Conservation (phyloP, 2,888 invertebrate species). For the Stenchaetothrips biformis region DNA sequence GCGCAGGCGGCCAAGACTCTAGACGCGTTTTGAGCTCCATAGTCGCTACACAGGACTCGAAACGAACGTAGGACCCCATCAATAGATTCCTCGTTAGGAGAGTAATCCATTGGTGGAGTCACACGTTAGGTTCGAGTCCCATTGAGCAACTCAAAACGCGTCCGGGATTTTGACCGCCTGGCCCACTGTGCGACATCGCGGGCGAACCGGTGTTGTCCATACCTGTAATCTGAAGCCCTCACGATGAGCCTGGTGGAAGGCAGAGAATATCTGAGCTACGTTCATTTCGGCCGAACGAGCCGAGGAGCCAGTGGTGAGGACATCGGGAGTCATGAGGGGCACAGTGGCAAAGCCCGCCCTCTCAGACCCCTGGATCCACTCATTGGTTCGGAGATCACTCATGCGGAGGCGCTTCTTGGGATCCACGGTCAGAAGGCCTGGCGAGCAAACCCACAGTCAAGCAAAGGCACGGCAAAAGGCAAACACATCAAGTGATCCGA, state of each 20-base stretch:
- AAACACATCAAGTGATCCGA: neutral
- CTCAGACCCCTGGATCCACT: conserved; percentile 56
- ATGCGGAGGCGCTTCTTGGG: conserved; percentile 66
- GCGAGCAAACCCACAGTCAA: conserved; percentile 18
- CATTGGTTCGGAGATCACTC: conserved; percentile 59
- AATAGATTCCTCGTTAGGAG: too few relatives aligned
- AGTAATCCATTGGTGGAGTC: too few relatives aligned
- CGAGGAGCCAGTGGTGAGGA: conserved; percentile 48
- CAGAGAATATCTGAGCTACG: conserved; percentile 60
- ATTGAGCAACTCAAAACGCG: too few relatives aligned
- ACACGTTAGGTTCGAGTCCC: too few relatives aligned
- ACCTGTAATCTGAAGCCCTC: conserved; percentile 65
- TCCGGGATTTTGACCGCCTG: too few relatives aligned
- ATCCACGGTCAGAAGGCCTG: conserved; percentile 73
- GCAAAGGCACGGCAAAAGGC: neutral
- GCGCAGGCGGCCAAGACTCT: too few relatives aligned
- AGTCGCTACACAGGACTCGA: too few relatives aligned
- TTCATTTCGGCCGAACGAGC: conserved; percentile 51
- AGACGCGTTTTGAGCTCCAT: too few relatives aligned
- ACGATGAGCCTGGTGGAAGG: conserved; percentile 62
- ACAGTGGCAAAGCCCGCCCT: conserved; percentile 47
- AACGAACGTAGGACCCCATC: too few relatives aligned
- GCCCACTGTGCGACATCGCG: neutral
- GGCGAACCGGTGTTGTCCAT: conserved; percentile 14
- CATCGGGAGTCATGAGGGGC: conserved; percentile 59